Percentiles rank a stretch among this genome's conserved stretches.
Evolutionary conservation across 2,888 invertebrate genomes (phyloP).

Genomic region (Aporophyla nigra): DNA sequence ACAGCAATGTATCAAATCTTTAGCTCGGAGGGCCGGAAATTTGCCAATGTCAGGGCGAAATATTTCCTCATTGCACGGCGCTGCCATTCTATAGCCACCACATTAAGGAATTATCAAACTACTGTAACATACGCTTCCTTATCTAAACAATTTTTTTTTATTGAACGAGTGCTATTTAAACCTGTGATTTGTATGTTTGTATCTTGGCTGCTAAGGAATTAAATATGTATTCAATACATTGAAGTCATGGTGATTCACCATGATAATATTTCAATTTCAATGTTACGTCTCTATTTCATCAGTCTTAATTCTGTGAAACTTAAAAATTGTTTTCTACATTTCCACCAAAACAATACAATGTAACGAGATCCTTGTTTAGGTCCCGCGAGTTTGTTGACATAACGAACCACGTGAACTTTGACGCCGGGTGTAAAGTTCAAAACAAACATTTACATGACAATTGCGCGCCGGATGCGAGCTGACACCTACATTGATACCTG

Average conservation of each 20-base stretch:
- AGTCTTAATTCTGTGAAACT: background rate
- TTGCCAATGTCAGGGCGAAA: slow-evolving; percentile 45
- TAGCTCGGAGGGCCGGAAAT: slow-evolving; percentile 31
- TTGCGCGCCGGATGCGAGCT: slow-evolving; percentile 41
- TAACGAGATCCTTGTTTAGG: slow-evolving; percentile 32
- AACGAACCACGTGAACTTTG: slow-evolving; percentile 75
- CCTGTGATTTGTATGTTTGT: slow-evolving; percentile 9
- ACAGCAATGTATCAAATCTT: slow-evolving; percentile 17
- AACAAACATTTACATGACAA: slow-evolving; percentile 78
- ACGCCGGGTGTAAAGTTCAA: slow-evolving; percentile 74
- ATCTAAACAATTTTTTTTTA: slow-evolving; percentile 13
- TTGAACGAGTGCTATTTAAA: slow-evolving; percentile 4
- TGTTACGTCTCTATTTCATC: slow-evolving; percentile 8
- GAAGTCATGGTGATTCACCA: slow-evolving; percentile 21
- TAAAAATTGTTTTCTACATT: slow-evolving; percentile 9
- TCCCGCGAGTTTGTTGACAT: slow-evolving; percentile 77
- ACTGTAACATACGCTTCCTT: slow-evolving; percentile 19
- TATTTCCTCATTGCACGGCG: slow-evolving; percentile 48
- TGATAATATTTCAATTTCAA: slow-evolving; percentile 18
- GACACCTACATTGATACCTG: slow-evolving; percentile 40
- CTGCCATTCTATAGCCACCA: slow-evolving; percentile 11
- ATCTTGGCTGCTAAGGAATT: background rate
- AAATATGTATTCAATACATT: background rate
- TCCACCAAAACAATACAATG: slow-evolving; percentile 22
- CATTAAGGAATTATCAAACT: slow-evolving; percentile 40